Evolutionary conservation across 2,113 vertebrate species (phyloP).

Genomic region (Glaucidium brasilianum): DNA sequence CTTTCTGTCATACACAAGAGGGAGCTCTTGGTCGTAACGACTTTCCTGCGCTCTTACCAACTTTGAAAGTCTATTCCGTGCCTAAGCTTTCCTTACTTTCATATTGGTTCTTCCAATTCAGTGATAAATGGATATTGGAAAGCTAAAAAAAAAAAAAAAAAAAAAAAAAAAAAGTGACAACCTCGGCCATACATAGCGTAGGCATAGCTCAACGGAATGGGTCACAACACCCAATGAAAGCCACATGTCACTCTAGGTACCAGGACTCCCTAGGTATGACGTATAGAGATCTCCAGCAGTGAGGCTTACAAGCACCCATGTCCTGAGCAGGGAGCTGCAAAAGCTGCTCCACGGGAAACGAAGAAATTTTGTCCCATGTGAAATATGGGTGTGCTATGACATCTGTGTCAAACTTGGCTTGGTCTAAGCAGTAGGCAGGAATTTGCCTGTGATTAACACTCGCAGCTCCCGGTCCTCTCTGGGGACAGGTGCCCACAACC

Average conservation of each 20-base stretch:
- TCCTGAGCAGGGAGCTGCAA: background rate
- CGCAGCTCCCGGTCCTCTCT: background rate
- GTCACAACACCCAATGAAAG: background rate
- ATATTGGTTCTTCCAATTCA: background rate
- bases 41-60: rapidly evolving
- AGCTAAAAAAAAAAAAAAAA: background rate
- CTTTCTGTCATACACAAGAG: background rate
- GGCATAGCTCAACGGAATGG: background rate
- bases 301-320: rapidly evolving
- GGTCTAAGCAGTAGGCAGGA: background rate
- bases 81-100: background rate
- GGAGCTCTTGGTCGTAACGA: conserved; percentile 26
- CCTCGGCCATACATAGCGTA: background rate
- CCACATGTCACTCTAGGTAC: rapidly evolving
- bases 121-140: background rate
- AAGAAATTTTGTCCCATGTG: background rate
- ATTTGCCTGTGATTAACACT: background rate
- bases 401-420: rapidly evolving
- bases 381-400: background rate
- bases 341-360: background rate
- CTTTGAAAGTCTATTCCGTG: background rate
- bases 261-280: rapidly evolving
- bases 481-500: background rate
- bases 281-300: background rate
- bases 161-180: background rate